Conservation (phyloP, 2,888 invertebrate species). For the Volucella zonaria region DNA sequence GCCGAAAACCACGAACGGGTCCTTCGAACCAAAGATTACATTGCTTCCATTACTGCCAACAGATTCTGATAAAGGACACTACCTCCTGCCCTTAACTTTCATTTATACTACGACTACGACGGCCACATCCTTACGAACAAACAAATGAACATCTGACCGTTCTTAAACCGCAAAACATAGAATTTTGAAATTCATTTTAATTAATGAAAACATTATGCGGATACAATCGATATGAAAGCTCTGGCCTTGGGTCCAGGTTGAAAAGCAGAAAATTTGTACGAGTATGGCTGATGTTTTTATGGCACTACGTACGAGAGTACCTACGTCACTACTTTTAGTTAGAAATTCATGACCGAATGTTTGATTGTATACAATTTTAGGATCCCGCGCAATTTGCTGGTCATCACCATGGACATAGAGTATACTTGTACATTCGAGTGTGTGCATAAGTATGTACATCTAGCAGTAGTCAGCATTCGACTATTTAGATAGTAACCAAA, state of each 20-base stretch:
- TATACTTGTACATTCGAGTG: no score
- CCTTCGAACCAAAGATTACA: conserved; percentile 62
- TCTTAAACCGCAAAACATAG: conserved; percentile 66
- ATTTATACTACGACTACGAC: conserved; percentile 38
- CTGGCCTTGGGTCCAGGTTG: conserved; percentile 30
- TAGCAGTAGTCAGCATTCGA: not conserved
- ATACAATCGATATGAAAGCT: conserved; percentile 53
- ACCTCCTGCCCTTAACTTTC: conserved; percentile 11
- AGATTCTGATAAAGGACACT: conserved; percentile 65
- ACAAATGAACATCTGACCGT: conserved; percentile 69
- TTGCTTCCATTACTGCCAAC: conserved; percentile 35
- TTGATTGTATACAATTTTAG: conserved; percentile 8
- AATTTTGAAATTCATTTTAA: conserved; percentile 74
- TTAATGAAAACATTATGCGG: conserved; percentile 67
- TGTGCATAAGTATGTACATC: no score
- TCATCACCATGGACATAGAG: no score
- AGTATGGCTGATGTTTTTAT: conserved; percentile 14
- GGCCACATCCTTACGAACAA: conserved; percentile 54
- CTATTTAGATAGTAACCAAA: not conserved
- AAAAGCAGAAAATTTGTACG: conserved; percentile 23
- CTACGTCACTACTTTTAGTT: conserved; percentile 39
- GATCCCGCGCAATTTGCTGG: not conserved
- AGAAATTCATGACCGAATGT: conserved; percentile 48
- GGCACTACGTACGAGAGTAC: not conserved
- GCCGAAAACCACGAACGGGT: conserved; percentile 62